Base-by-base conservation (phyloP, 2,888 invertebrate species). In the Synergus gifuensis region DNA sequence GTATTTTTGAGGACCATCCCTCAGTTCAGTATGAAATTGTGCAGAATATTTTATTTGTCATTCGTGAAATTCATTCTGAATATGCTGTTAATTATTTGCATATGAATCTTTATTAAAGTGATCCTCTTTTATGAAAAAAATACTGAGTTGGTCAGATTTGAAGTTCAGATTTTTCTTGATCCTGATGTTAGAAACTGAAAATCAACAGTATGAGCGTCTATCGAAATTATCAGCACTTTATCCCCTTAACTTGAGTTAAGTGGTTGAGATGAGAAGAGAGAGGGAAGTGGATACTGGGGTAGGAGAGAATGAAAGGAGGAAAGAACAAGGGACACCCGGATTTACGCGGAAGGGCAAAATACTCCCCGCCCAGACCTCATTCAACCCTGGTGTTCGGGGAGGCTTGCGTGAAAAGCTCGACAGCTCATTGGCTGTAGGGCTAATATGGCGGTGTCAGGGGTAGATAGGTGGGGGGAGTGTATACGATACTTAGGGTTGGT, bases 361-460 rank as follows among this genome's bases (percentile, higher is more conserved):
- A 89, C 90, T 90, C 90, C 91, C 91, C 92, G 92, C 92, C 91
- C 90, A 90, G 89, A 88, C 86, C 88, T 89, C 90, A 91, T 92
- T 92, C 90, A 90, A 89, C 87, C 88, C 87, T 87, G 84, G 85
- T 86, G 85, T 80, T 87, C 87, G 88, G 88, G 87, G 88, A 88
- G 88, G 90, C 88, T 89, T 87, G 90, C 89, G 90, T 88, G 87
- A 86, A 90, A 91, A 88, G 91, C 92, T 90, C 90, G 85, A 83
- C 84, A 86, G 86, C 87, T 92, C 91, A 93, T 93, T 93, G 93
- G 92, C 87, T 91, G 92, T 91, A 90, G 90, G 92, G 93, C 92
- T 92, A 92, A 91, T 91, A 89, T 92, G 91, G 91, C 90, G 89
- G 89, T 90, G 90, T 89, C 86, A 88, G 87, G 85, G 88, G 88